Evolutionary conservation across 2,797 vertebrate genomes (phyloP).

Genomic region (Onychomys leucogaster): DNA sequence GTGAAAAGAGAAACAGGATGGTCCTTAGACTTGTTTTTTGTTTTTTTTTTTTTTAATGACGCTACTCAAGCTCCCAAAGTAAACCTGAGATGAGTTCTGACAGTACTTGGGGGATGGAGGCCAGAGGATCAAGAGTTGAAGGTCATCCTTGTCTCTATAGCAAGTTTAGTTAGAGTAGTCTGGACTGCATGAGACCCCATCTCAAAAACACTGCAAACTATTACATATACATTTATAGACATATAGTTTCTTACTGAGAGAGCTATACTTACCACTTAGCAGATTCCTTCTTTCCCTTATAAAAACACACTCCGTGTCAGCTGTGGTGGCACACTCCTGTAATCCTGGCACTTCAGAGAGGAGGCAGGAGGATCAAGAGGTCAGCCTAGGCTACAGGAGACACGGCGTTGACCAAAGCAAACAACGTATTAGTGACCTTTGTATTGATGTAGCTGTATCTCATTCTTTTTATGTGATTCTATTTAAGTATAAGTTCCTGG

Average conservation of each 20-base stretch:
- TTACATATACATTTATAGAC: background rate
- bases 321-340: background rate
- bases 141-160: background rate
- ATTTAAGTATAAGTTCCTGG: background rate
- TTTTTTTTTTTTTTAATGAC: slow-evolving; percentile 76
- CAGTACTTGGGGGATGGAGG: background rate
- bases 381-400: background rate
- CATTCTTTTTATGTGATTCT: background rate
- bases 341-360: background rate
- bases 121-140: background rate
- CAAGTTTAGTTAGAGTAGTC: background rate
- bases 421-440: background rate
- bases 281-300: background rate
- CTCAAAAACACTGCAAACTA: background rate
- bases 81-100: slow-evolving; percentile 82
- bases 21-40: slow-evolving; percentile 86
- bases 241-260: background rate
- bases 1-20: slow-evolving; percentile 87
- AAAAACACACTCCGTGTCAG: background rate
- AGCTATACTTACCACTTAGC: background rate
- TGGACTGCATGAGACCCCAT: background rate
- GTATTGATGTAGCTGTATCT: background rate
- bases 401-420: background rate
- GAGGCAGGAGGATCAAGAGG: background rate
- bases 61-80: slow-evolving; percentile 84